Base-by-base conservation (phyloP, 2,113 vertebrate genomes). In the Colinus virginianus region DNA sequence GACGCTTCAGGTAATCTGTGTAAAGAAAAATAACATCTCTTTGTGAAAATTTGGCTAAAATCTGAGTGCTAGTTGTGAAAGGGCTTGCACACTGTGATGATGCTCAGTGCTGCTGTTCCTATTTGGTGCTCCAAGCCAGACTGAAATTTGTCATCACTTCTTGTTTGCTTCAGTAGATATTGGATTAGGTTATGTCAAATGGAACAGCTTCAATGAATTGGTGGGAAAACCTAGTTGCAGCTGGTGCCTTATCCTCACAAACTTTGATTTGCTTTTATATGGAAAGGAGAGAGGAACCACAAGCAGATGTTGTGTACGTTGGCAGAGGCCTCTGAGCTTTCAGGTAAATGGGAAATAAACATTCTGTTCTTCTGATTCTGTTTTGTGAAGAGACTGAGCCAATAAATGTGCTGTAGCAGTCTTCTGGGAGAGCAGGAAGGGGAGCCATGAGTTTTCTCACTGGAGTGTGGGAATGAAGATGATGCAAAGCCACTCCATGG, bases 121-220 rank as follows among this genome's bases (percentile, higher is more conserved):
- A 0, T 26, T 79, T 40, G 58, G 28, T 69, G 42, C 68, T 55
- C 48, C 18, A 67, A 46, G 42, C 32, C 32, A 63, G 61, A 32
- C 13, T 51, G 68, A 38, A 86, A 61, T 34, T 42, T 45, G 20
- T 36, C 43, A 53, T 40, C 38, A 32, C 6, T 56, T 63, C n/a
- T n/a, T 61, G 45, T 76, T 26, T 87, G 49, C 22, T 81, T 87
- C 0, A 0, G 3, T 48, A 2, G 13, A 1, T 20, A 36, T 43
- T 76, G 62, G 20, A 34, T 64, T 84, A 70, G 28, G 26, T 15
- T 34, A 7, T 4, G n/a, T 26, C 5, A 23, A 49, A 62, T 34
- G 61, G 71, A 67, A 71, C 4, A 38, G 9, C 15, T 84, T 45
- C 46, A 51, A 2, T 43, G n/a, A 36, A 75, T 45, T 9, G 40